Conservation (phyloP, 2,797 vertebrate species). For the Onychomys arenicola region DNA sequence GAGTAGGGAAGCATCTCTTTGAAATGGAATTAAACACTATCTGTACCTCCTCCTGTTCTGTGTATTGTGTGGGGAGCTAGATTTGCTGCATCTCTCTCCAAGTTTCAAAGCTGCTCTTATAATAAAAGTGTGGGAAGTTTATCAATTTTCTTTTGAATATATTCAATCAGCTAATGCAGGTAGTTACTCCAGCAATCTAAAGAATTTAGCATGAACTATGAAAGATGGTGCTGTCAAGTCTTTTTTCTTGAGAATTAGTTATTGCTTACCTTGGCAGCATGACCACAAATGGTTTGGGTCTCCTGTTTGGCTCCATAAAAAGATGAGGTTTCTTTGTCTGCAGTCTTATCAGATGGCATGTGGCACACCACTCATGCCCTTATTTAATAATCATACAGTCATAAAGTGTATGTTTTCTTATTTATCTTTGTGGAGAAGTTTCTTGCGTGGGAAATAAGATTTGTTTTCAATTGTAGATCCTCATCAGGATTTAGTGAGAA, state of each 20-base stretch:
- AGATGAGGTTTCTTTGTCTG: conserved; percentile 1
- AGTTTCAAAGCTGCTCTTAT: not conserved
- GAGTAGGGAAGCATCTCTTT: not conserved
- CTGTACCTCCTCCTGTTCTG: not conserved
- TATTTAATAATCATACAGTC: not conserved
- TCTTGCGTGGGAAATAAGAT: not conserved
- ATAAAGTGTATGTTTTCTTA: not conserved
- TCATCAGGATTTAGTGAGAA: not conserved
- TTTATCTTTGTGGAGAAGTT: not conserved
- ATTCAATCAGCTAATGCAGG: not conserved
- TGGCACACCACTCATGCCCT: not conserved
- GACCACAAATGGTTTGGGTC: not conserved
- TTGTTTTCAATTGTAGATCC: not conserved
- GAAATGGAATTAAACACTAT: not conserved
- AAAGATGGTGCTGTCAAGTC: not conserved
- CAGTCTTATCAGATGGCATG: not conserved
- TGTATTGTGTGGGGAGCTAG: not conserved
- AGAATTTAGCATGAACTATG: not conserved
- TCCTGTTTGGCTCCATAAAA: not conserved
- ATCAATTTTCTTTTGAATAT: not conserved
- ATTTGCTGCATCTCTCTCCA: not conserved
- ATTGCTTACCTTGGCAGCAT: not conserved
- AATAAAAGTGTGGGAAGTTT: not conserved
- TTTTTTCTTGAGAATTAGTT: not conserved
- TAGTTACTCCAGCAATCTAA: not conserved